Evolutionary conservation across 2,888 invertebrate genomes (phyloP), one percentile per base, ranked within the genome.

Genomic region (Sphaerophoria taeniata): DNA sequence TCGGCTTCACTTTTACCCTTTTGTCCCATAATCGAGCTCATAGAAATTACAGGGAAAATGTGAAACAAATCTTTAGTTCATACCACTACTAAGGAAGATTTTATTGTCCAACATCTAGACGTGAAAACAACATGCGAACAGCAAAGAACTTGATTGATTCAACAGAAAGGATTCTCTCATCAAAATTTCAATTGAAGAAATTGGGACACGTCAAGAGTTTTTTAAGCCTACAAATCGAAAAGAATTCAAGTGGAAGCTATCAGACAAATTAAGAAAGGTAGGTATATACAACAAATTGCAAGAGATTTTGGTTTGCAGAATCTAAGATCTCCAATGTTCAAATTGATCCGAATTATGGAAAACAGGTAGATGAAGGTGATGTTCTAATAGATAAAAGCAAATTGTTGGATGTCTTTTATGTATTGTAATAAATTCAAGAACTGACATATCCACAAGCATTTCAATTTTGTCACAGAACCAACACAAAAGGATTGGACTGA

Each of bases 1-100:
- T 70, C 73, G 53, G 24, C 67, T 70, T 85, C 81, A 77, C 85
- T 73, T 76, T 81, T 53, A 78, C 39, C 63, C 74, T 61, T 81
- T 72, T 72, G 53, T 69, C 16, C 3, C 60, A 60, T 16, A 60
- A 2, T 14, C 39, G 60, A 60, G 60, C 60, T 34, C 60, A 61
- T 31, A 39, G 60, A 11, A 45, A 61, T 24, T 31, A 9, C 6
- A 6, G 11, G 12, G 43, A 69, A 69, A 12, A 69, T 53, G 36
- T 53, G 12, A 16, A 67, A 67, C 67, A 67, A 39, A 36, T 36
- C 6, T 36, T 6, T 36, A 36, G 36, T 36, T 36, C 36, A 36
- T 36, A 36, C n/a, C n/a, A n/a, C 39, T 43, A 11, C 39, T 2
- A 4, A 2, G 2, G 39, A 43, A 43, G 39, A 11, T 2, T 43